Evolutionary conservation across 2,113 vertebrate species (phyloP), one percentile per base, ranked within the genome.

Genomic region (Platysteira castanea): DNA sequence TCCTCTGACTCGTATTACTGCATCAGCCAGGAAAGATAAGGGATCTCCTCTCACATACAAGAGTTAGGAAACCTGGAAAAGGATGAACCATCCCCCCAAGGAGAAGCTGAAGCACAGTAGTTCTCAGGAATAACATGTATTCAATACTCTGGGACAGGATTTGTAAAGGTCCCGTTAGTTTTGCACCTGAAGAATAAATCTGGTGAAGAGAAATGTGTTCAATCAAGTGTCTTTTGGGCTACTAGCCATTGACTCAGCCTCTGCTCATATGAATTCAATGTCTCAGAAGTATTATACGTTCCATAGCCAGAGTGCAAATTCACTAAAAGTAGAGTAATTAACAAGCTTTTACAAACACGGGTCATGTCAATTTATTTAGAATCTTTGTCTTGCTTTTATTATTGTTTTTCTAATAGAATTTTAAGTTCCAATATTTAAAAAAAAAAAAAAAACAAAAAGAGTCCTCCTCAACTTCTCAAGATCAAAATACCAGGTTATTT

Each of bases 201-300:
- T 49, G 20, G 15, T 65, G 70, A 78, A 30, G 23, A 69, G 46
- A 31, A 9, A 1, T 0, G 0, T 11, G 4, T 41, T 63, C 28
- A 44, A 3, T 17, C 10, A 52, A 33, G 23, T 37, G 4, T 47
- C 24, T 44, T 84, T n/a, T 57, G 41, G 31, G 20, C 31, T 84
- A 7, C 41, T 39, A 30, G 37, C 15, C 39, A 35, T 14, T 60
- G 33, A 19, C 7, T 80, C 10, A 19, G 28, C 3, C 59, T 6
- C 7, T 69, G 8, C 5, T n/a, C 3, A 2, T n/a, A 37, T 7
- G 6, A 81, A 53, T 31, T 8, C 19, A 59, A 7, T 31, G 4
- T 24, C 52, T 89, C 31, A 77, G 50, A 89, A 87, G 52, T 23
- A 53, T 6, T 2, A 0, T 12, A 3, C 41, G 2, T 31, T 67